These are phyloP conservation scores for Gerris lacustris DNA, from an alignment of 2,888 invertebrate genomes.

Conservation along the genomic window DNA sequence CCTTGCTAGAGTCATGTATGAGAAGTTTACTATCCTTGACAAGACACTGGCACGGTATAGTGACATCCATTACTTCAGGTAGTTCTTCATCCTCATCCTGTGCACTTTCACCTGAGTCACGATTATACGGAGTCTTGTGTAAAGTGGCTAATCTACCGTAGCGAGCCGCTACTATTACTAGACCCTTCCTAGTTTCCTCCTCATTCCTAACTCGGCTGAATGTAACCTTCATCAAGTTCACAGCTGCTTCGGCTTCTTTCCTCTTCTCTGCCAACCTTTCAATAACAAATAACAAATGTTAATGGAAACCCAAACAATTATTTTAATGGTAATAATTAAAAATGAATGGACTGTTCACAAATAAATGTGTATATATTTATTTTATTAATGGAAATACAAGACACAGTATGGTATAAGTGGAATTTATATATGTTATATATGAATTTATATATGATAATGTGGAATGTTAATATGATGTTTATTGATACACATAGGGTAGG, in stretches of 20 bases:
- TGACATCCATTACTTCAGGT: constrained; percentile 69
- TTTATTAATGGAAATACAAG: too few species aligned
- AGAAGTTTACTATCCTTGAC: constrained; percentile 81
- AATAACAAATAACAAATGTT: not conserved
- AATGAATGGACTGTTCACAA: too few species aligned
- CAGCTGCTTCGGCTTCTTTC: constrained; percentile 70
- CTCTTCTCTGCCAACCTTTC: constrained; percentile 60
- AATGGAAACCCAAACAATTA: constrained; percentile 11
- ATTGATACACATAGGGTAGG: too few species aligned
- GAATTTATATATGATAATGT: too few species aligned
- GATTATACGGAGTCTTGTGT: constrained; percentile 8
- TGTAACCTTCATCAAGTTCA: constrained; percentile 82
- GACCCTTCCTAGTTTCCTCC: constrained; percentile 69
- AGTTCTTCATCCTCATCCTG: constrained; percentile 10
- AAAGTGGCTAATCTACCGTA: constrained; percentile 53
- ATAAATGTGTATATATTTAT: too few species aligned
- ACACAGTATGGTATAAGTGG: too few species aligned
- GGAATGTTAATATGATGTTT: too few species aligned
- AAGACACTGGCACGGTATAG: constrained; percentile 86
- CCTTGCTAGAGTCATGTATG: constrained; percentile 75
- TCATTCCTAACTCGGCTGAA: constrained; percentile 68
- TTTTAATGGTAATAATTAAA: not conserved
- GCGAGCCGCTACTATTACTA: constrained; percentile 71
- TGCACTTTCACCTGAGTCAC: not conserved
- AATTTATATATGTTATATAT: too few species aligned